A percentile compares a stretch with the other conserved stretches of the same genome.
Evolutionary conservation across 2,888 invertebrate genomes (phyloP).

Genomic region (Congeria kusceri): DNA sequence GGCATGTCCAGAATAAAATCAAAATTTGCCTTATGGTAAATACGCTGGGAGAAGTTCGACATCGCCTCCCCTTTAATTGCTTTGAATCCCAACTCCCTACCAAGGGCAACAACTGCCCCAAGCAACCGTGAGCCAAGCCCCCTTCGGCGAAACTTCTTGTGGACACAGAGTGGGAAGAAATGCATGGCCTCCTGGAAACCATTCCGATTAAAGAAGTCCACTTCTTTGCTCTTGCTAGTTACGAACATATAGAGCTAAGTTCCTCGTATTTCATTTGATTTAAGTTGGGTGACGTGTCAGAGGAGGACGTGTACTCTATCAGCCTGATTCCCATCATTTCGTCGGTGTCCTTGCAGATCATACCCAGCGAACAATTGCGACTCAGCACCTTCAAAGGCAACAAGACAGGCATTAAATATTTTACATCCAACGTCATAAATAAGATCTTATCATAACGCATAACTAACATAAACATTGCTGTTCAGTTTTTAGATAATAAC

Average conservation of each 20-base stretch:
- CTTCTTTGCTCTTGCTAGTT: constrained; percentile 39
- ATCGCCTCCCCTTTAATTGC: constrained; percentile 56
- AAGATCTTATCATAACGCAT: too few relatives aligned
- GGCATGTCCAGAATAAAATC: constrained; percentile 40
- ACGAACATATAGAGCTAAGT: constrained; percentile 40
- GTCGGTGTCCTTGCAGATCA: constrained; percentile 43
- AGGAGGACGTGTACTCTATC: constrained; percentile 32
- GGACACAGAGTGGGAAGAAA: constrained; percentile 53
- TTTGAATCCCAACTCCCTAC: constrained; percentile 47
- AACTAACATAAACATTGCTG: too few relatives aligned
- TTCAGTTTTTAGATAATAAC: too few relatives aligned
- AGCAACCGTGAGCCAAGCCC: constrained; percentile 48
- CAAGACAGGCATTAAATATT: too few relatives aligned
- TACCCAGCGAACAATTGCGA: constrained; percentile 45
- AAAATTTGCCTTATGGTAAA: constrained; percentile 51
- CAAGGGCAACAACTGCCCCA: constrained; percentile 42
- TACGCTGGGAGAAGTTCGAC: constrained; percentile 54
- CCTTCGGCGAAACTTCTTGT: constrained; percentile 44
- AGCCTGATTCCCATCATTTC: constrained; percentile 55
- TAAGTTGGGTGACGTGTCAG: constrained; percentile 8
- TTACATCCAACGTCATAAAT: too few relatives aligned
- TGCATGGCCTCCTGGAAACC: constrained; percentile 43
- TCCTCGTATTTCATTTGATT: constrained; percentile 28
- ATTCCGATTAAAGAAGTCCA: constrained; percentile 34
- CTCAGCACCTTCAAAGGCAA: too few relatives aligned